Conservation (phyloP, 2,797 vertebrate species). For the Lates japonicus region DNA sequence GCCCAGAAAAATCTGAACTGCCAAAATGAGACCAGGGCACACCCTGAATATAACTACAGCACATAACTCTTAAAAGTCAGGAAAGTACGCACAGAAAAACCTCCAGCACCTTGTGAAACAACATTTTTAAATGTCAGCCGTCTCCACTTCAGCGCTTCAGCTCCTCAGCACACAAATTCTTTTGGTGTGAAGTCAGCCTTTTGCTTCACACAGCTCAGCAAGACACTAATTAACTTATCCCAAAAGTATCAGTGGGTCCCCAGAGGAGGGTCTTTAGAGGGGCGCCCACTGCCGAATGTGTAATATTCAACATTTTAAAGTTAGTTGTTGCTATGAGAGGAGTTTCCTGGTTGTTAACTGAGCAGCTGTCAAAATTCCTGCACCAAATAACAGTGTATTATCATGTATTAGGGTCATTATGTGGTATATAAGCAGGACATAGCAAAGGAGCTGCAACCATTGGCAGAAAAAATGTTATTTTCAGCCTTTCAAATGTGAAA, state of each 20-base stretch:
- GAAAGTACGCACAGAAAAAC: neutral
- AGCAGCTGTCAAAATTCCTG: neutral
- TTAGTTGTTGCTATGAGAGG: neutral
- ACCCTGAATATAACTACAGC: neutral
- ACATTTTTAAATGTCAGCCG: neutral
- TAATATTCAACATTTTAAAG: neutral
- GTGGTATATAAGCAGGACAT: neutral
- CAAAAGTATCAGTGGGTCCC: neutral
- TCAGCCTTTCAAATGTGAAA: too few species aligned
- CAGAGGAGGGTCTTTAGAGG: neutral
- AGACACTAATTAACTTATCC: neutral
- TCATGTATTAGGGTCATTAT: neutral
- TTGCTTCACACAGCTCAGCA: slow-evolving; percentile 17
- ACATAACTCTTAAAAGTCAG: neutral
- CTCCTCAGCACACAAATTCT: slow-evolving; percentile 37
- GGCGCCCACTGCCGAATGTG: too few species aligned
- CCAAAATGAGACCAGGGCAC: neutral
- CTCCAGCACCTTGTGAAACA: slow-evolving; percentile 2
- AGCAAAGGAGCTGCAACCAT: too few species aligned
- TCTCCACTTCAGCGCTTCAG: slow-evolving; percentile 8
- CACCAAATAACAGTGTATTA: neutral
- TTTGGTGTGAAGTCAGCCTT: slow-evolving; percentile 40
- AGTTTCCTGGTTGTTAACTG: neutral
- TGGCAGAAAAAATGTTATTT: too few species aligned
- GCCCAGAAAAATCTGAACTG: neutral